Percentiles rank a stretch among this genome's conserved stretches.
Conservation (phyloP, 2,888 invertebrate genomes). For the Aradus depressus region DNA sequence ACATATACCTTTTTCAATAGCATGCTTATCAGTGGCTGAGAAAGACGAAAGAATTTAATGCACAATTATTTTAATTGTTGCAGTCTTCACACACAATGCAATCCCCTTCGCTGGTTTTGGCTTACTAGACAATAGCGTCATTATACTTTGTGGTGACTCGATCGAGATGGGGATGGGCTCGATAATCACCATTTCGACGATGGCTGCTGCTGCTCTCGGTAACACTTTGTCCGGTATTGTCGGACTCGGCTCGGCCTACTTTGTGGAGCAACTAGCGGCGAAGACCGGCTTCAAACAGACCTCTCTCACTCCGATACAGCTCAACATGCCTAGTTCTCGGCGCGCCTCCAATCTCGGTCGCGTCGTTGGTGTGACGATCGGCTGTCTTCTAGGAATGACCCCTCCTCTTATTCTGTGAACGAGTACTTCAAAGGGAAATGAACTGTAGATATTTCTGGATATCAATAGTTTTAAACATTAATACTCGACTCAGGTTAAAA, state of each 20-base stretch:
- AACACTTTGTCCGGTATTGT: slow-evolving; percentile 93
- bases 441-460: no score
- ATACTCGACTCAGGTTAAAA: no score
- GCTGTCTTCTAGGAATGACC: slow-evolving; percentile 90
- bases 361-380: slow-evolving; percentile 81
- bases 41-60: no score
- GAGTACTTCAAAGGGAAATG: no score
- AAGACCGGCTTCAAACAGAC: slow-evolving; percentile 76
- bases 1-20: no score
- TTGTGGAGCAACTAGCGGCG: slow-evolving; percentile 75
- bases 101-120: slow-evolving; percentile 97
- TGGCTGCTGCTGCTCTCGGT: slow-evolving; percentile 91
- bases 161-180: slow-evolving; percentile 81
- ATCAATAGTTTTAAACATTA: no score
- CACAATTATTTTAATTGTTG: slow-evolving; percentile 40
- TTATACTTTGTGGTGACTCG: slow-evolving; percentile 95
- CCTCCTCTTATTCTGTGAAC: slow-evolving; percentile 67
- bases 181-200: slow-evolving; percentile 79
- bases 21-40: no score
- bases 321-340: slow-evolving; percentile 66
- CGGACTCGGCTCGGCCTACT: slow-evolving; percentile 88
- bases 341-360: slow-evolving; percentile 76
- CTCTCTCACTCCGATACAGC: slow-evolving; percentile 72
- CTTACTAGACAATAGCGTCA: slow-evolving; percentile 94
- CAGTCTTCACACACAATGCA: slow-evolving; percentile 79